Conservation (phyloP, 2,797 vertebrate genomes). For the Xenops minutus region DNA sequence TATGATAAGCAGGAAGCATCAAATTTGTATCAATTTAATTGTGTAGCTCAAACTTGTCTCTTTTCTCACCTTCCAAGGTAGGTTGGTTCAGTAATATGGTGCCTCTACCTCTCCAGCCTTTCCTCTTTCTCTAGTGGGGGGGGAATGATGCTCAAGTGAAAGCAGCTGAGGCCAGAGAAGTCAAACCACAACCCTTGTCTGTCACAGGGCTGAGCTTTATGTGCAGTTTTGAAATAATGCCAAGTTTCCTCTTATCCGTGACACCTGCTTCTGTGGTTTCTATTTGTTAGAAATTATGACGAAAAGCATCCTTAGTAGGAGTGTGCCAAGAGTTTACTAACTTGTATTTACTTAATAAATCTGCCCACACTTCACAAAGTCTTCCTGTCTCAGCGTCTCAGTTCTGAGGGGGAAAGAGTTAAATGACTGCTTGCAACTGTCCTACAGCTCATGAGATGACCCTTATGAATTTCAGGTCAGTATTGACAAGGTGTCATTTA, state of each 20-base stretch:
- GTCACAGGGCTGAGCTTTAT: neutral
- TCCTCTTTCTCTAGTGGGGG: neutral
- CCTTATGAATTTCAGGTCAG: constrained; percentile 3
- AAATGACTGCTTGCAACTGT: neutral
- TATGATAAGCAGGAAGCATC: neutral
- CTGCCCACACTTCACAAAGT: neutral
- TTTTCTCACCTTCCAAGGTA: neutral
- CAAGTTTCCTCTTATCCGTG: neutral
- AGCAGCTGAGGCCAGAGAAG: neutral
- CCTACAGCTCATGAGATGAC: neutral
- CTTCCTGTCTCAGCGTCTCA: neutral
- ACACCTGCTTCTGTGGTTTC: neutral
- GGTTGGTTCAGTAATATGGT: neutral
- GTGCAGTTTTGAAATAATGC: neutral
- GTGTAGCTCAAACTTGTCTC: neutral
- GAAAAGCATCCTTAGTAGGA: neutral
- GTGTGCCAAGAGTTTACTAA: neutral
- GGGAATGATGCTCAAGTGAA: neutral
- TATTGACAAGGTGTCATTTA: constrained; percentile 46
- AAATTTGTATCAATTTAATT: neutral
- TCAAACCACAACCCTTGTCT: neutral
- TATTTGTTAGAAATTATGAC: neutral
- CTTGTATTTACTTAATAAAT: neutral
- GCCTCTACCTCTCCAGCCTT: neutral
- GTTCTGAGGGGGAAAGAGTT: neutral